Conservation (phyloP, 2,797 vertebrate genomes). For the Pachyuromys duprasi region DNA sequence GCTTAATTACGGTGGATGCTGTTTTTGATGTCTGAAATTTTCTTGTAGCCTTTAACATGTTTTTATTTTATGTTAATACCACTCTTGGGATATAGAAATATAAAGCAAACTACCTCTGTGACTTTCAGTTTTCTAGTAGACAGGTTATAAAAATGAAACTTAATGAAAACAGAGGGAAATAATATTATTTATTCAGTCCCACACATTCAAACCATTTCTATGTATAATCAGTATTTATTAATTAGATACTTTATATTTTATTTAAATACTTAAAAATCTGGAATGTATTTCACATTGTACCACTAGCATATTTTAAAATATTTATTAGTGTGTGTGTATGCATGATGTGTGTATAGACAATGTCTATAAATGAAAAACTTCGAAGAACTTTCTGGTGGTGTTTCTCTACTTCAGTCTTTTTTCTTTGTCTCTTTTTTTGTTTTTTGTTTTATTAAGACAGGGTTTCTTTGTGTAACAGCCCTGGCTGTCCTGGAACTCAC, state of each 20-base stretch:
- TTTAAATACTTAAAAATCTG: neutral
- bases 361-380: too few relatives aligned
- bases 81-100: neutral
- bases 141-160: neutral
- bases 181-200: neutral
- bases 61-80: neutral
- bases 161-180: neutral
- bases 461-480: too few relatives aligned
- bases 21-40: too few relatives aligned
- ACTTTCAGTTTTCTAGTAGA: neutral
- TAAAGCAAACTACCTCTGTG: neutral
- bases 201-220: neutral
- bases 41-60: neutral
- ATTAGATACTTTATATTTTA: neutral
- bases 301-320: neutral
- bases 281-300: neutral
- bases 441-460: neutral
- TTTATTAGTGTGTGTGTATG: neutral
- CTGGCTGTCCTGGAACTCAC: too few relatives aligned
- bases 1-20: too few relatives aligned
- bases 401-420: neutral
- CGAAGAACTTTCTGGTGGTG: too few relatives aligned
- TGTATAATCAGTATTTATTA: neutral
- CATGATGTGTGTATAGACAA: neutral
- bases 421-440: too few relatives aligned